Evolutionary conservation across 92 coral and sea anemone genomes (phyloP).

Genomic region (Meandrina meandrites): DNA sequence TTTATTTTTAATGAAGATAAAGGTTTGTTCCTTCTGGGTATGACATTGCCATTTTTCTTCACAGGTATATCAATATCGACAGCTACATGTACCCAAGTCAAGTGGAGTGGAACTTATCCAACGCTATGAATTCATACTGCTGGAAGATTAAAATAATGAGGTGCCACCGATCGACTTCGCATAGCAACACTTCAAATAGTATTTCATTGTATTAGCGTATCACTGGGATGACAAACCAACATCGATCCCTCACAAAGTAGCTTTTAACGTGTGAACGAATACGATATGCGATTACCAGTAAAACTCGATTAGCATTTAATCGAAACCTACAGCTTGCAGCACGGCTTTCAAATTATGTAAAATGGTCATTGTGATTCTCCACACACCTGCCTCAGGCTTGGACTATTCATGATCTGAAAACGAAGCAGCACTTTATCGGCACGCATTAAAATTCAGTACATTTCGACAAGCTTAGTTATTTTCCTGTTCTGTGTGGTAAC

Average conservation of each 20-base stretch:
- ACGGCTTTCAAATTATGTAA: not conserved
- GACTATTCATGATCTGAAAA: not conserved
- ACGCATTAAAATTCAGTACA: slow-evolving; percentile 7
- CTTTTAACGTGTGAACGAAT: not conserved
- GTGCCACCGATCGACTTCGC: not conserved
- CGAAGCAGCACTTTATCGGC: not conserved
- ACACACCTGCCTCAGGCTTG: not conserved
- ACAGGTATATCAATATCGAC: not conserved
- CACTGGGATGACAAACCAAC: not conserved
- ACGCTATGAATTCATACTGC: not conserved
- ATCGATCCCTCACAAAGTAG: not conserved
- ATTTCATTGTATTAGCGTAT: not conserved
- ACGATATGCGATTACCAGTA: not conserved
- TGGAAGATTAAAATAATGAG: not conserved
- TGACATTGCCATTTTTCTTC: not conserved
- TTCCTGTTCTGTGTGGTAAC: not conserved
- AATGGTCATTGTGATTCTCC: not conserved
- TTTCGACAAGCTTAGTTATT: not conserved
- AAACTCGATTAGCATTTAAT: slow-evolving; percentile 32
- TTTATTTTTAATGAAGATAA: not conserved
- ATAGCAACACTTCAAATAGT: not conserved
- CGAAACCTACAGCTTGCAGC: not conserved
- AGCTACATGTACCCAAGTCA: not conserved
- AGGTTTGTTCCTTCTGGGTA: not conserved
- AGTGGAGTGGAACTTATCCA: not conserved